phyloP scores from a whole-genome alignment of 2,797 vertebrate species.

The Antrozous pallidus region DNA sequence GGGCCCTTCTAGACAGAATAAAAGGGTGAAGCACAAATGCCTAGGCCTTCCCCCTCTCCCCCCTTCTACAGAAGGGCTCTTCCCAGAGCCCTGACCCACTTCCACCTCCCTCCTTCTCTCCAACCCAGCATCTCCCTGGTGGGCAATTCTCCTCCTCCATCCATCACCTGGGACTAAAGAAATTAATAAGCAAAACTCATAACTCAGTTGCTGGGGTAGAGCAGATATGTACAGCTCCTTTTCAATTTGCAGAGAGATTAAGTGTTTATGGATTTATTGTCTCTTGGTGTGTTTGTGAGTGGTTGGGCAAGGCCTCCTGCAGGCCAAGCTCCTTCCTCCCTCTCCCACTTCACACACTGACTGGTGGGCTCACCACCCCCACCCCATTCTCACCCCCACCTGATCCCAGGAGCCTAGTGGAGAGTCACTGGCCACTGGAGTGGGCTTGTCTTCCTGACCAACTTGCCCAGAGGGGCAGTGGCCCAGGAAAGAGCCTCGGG shows the following conservation, averaged over 20 bases:
- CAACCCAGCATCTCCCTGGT: neutral
- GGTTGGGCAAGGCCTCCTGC: neutral
- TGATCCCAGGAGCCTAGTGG: neutral
- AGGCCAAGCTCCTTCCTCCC: constrained; percentile 13
- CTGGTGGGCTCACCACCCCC: neutral
- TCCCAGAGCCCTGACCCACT: neutral
- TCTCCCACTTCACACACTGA: neutral
- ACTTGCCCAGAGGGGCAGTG: neutral
- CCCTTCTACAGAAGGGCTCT: neutral
- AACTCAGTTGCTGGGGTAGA: constrained; percentile 64
- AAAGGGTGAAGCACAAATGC: neutral
- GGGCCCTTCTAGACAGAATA: neutral
- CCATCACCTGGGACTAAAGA: constrained; percentile 60
- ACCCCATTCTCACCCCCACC: no score
- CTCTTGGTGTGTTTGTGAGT: neutral
- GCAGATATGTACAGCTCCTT: constrained; percentile 56
- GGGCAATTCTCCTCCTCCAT: constrained; percentile 50
- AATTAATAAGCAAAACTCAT: constrained; percentile 66
- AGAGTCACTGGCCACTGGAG: neutral
- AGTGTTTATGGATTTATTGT: constrained; percentile 73
- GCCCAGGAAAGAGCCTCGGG: neutral
- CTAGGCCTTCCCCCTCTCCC: neutral
- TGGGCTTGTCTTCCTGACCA: neutral
- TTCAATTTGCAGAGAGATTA: constrained; percentile 75
- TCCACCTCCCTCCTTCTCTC: neutral